Percentiles rank a stretch among this genome's conserved stretches.
Evolutionary conservation across 2,888 invertebrate genomes (phyloP).

Genomic region (Cataglyphis rosenhaueri): DNA sequence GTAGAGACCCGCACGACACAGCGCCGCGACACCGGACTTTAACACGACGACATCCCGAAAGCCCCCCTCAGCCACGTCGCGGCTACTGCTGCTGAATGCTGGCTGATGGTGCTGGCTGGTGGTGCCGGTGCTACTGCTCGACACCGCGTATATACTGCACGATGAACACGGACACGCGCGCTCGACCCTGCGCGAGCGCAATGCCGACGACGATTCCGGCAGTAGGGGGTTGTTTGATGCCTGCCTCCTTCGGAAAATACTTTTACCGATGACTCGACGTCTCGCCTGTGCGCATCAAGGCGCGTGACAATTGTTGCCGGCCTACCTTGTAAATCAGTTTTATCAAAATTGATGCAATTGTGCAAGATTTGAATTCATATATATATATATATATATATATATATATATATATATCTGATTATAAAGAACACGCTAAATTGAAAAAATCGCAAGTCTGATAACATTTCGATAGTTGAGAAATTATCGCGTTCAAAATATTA

Average conservation of each 20-base stretch:
- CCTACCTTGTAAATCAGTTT: neutral
- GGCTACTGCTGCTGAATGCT: slow-evolving; percentile 74
- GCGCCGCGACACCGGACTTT: slow-evolving; percentile 73
- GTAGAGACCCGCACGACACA: slow-evolving; percentile 65
- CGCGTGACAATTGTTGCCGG: slow-evolving; percentile 1
- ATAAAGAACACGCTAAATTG: no score
- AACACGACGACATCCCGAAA: slow-evolving; percentile 74
- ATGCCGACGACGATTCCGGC: slow-evolving; percentile 70
- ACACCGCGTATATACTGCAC: slow-evolving; percentile 69
- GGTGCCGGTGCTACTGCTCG: slow-evolving; percentile 76
- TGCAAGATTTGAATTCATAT: neutral
- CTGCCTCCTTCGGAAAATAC: slow-evolving; percentile 68
- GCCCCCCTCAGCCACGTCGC: slow-evolving; percentile 68
- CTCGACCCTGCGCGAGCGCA: slow-evolving; percentile 78
- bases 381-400: no score
- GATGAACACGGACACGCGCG: slow-evolving; percentile 78
- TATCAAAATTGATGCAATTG: neutral
- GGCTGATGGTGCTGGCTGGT: slow-evolving; percentile 71
- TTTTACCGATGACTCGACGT: slow-evolving; percentile 38
- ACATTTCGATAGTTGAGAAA: no score
- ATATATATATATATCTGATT: neutral
- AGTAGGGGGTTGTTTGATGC: slow-evolving; percentile 73
- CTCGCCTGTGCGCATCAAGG: slow-evolving; percentile 13
- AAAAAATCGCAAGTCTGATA: no score
- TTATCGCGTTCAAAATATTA: no score